Evolutionary conservation across 2,888 invertebrate genomes (phyloP).

Genomic region (Venusia cambrica): DNA sequence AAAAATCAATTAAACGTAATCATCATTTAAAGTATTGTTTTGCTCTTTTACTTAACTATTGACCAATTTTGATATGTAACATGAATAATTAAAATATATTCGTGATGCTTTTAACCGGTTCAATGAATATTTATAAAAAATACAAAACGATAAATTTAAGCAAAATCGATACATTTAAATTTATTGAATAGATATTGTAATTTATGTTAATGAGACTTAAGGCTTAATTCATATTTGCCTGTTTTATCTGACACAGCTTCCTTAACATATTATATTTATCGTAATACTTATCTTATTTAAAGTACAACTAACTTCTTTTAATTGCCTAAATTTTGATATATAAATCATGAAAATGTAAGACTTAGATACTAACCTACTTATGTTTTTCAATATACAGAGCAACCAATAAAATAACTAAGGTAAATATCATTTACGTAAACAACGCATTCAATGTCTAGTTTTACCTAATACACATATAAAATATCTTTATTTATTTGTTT

Average conservation of each 20-base stretch:
- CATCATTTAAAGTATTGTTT: no score
- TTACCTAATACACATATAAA: constrained; percentile 31
- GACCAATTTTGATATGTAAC: no score
- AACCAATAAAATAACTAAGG: no score
- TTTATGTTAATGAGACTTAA: constrained; percentile 15
- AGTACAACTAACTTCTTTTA: constrained; percentile 14
- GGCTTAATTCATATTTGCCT: background rate
- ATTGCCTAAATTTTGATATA: no score
- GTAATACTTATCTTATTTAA: constrained; percentile 14
- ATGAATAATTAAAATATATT: constrained; percentile 1
- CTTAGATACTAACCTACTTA: no score
- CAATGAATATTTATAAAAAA: constrained; percentile 10
- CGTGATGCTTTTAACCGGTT: constrained; percentile 8
- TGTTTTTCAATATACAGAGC: no score
- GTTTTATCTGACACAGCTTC: constrained; percentile 8
- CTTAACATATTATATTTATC: constrained; percentile 1
- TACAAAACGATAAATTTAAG: constrained; percentile 8
- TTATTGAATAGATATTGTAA: constrained; percentile 15
- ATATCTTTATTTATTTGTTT: constrained; percentile 36
- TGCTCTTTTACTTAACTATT: no score
- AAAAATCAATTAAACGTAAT: no score
- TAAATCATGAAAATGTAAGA: no score
- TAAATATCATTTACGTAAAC: no score
- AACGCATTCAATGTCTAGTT: constrained; percentile 32
- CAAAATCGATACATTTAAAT: constrained; percentile 15